Evolutionary conservation across 2,113 vertebrate genomes (phyloP), one percentile per base, ranked within the genome.

Genomic region (Pavo muticus): DNA sequence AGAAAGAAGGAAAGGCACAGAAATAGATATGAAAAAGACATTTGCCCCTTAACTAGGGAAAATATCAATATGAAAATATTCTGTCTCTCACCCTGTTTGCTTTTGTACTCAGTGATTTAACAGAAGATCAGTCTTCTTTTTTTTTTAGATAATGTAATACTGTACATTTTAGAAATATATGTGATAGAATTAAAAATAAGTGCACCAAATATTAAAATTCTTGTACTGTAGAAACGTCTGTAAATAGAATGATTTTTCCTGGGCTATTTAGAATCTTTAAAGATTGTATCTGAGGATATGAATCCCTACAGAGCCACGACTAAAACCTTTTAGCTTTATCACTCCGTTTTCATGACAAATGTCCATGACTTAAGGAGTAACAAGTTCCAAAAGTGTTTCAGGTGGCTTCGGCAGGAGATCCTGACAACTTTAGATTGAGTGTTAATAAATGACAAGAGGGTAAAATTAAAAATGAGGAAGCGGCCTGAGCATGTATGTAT

Each of bases 401-500:
- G 1, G 0, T 77, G 75, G 27, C 10, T 74, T 70, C 42, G 86
- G 20, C 6, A 91, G 11, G 9, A 84, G 48, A 67, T 70, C 24
- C 45, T 63, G 42, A 56, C 44, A 91, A 16, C 32, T 91, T 86
- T n/a, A 68, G 65, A 68, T 65, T 77, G 15, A 30, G 48, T 21
- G 27, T 35, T 91, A 84, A 77, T 52, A 83, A 40, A 72, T 83
- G 71, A 79, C 56, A 94, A 88, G 88, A 81, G 3, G 6, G 50
- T 52, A 69, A 81, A 47, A 93, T 25, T 84, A 44, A 84, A 84
- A 90, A 90, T 72, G 20, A 81, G 30, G 24, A 64, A 90, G 17
- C 44, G 92, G 91, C 15, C 91, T 84, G 79, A 72, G 86, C 93
- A 85, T 81, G 90, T 42, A 48, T 6, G 7, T 18, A 61, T 87